These are phyloP conservation scores for Hylaeus volcanicus DNA, from an alignment of 1,140 invertebrate genomes.

Conservation along the genomic window DNA sequence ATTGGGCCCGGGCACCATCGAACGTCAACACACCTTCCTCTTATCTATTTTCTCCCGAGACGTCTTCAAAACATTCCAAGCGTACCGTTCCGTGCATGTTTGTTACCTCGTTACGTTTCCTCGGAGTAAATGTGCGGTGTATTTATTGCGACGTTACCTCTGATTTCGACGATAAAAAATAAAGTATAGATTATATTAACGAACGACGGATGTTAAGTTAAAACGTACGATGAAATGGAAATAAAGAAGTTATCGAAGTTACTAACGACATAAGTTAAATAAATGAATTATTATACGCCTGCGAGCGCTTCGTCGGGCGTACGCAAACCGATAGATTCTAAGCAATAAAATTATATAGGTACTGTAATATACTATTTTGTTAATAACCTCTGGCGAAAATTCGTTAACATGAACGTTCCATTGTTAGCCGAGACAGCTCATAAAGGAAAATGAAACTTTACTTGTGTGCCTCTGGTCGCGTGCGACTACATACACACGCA, in stretches of 20 bases:
- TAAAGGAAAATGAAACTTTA: conserved; percentile 54
- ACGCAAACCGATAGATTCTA: conserved; percentile 77
- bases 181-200: conserved; percentile 42
- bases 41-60: conserved; percentile 9
- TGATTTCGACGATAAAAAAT: conserved; percentile 38
- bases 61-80: conserved; percentile 45
- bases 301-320: conserved; percentile 64
- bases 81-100: conserved; percentile 17
- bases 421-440: conserved; percentile 65
- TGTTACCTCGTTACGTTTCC: conserved; percentile 48
- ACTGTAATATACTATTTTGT: conserved; percentile 80
- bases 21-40: conserved; percentile 2
- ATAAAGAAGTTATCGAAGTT: conserved; percentile 53
- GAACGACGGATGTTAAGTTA: conserved; percentile 20
- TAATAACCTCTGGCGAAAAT: conserved; percentile 75
- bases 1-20: conserved; percentile 12
- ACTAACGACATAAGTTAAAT: conserved; percentile 59
- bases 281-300: conserved; percentile 66
- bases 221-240: neutral
- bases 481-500: neutral
- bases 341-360: conserved; percentile 77
- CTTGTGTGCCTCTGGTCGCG: conserved; percentile 62
- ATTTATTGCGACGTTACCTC: conserved; percentile 53
- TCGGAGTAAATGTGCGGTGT: conserved; percentile 34
- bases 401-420: conserved; percentile 72